Evolutionary conservation across 2,888 invertebrate species (phyloP).

Genomic region (Eupithecia insigniata): DNA sequence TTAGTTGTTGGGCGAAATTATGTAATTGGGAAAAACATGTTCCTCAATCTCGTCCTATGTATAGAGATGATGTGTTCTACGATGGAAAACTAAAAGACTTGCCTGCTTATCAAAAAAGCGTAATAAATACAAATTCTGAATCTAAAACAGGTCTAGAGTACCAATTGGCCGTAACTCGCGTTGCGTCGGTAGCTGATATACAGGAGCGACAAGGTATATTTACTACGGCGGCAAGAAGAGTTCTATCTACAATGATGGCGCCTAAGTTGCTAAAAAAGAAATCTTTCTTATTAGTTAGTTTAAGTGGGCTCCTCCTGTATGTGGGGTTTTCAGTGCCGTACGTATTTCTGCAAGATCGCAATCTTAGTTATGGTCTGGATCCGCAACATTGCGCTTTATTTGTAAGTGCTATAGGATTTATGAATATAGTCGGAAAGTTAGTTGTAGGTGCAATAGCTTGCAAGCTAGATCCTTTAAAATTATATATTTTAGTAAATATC

Average conservation of each 20-base stretch:
- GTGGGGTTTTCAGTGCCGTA: conserved; percentile 72
- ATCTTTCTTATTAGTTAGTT: conserved; percentile 65
- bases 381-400: conserved; percentile 62
- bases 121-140: conserved; percentile 55
- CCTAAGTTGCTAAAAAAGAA: conserved; percentile 62
- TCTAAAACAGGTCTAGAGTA: conserved; percentile 74
- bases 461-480: conserved; percentile 61
- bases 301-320: conserved; percentile 63
- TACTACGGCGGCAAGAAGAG: conserved; percentile 71
- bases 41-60: conserved; percentile 71
- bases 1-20: conserved; percentile 62
- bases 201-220: conserved; percentile 68
- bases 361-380: conserved; percentile 60
- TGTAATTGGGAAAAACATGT: conserved; percentile 72
- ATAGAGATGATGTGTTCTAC: conserved; percentile 78
- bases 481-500: conserved; percentile 53
- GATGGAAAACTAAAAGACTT: conserved; percentile 67
- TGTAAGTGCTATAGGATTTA: conserved; percentile 69
- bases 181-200: conserved; percentile 70
- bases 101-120: conserved; percentile 72
- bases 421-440: conserved; percentile 68
- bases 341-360: conserved; percentile 68
- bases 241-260: conserved; percentile 78
- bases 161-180: conserved; percentile 75
- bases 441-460: conserved; percentile 61